Evolutionary conservation across 1,140 invertebrate genomes (phyloP), one percentile per base, ranked within the genome.

Genomic region (Sycophila sp.): DNA sequence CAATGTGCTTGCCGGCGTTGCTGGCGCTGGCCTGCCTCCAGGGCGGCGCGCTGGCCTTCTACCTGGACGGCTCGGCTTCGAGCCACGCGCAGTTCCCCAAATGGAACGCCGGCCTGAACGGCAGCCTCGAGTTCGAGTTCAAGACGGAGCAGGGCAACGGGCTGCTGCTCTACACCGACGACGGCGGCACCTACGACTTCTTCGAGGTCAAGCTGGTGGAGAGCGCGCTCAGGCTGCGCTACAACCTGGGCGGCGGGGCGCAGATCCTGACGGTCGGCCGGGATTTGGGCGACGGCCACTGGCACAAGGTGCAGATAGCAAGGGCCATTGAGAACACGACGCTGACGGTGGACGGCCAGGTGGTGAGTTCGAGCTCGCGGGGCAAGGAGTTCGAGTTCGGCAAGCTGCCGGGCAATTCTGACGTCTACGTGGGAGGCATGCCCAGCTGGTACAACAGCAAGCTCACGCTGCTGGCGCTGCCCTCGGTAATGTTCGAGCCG

Each of bases 191-290:
- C 17, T 94, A 95, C 77, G 96, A 98, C 83, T 99, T 98, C 86
- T 96, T 98, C 83, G 96, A 98, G 85, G 84, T 98, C 56, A 98
- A 97, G 80, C 87, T 99, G 15, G 94, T 98, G 5, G 95, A 96
- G 79, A 95, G 96, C 22, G 91, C 92, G 1, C 86, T 98, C n/a
- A 87, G 96, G 55, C 83, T 98, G 72, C 87, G 96, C 71, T 96
- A 95, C 83, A 96, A 97, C 84, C 87, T 96, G 59, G 94, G 94
- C 8, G 92, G 94, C 30, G 93, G 94, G 1, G 93, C 94, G 7
- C 93, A 96, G 82, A 94, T 96, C 64, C 90, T 96, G 59, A 95
- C 93, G 22, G 93, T 95, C 15, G 94, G 94, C 8, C 89, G 91
- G 49, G 93, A 95, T 75, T 88, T 97, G 6, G 92, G 94, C 80